Evolutionary conservation across 1,140 invertebrate genomes (phyloP).

Genomic region (Sycophila sp.): DNA sequence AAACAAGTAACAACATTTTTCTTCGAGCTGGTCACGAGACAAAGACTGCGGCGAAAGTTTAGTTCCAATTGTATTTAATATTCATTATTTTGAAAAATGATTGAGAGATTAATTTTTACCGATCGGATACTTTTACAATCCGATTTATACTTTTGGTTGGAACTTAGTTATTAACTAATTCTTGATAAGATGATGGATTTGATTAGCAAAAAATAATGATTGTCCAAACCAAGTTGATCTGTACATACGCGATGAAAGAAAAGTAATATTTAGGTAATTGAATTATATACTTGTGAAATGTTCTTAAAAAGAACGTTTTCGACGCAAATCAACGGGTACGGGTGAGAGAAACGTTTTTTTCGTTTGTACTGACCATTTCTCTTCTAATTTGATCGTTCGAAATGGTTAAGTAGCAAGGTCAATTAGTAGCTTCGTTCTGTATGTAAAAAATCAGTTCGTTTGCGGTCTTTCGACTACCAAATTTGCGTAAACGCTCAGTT

Average conservation of each 20-base stretch:
- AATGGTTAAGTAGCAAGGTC: not conserved
- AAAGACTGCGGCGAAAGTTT: conserved; percentile 12
- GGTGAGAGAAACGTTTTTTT: not conserved
- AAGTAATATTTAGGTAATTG: not conserved
- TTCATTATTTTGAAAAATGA: not conserved
- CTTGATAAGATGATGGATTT: too few relatives aligned
- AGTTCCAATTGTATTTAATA: not conserved
- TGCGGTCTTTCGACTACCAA: not conserved
- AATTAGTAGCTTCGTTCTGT: not conserved
- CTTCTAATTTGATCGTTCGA: not conserved
- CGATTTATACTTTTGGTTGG: not conserved
- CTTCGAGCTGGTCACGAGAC: conserved; percentile 10
- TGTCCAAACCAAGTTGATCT: too few relatives aligned
- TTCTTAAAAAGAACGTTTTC: not conserved
- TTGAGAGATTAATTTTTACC: not conserved
- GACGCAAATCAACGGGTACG: too few relatives aligned
- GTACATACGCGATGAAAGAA: not conserved
- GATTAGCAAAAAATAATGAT: too few relatives aligned
- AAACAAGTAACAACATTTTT: not conserved
- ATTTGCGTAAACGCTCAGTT: conserved; percentile 3
- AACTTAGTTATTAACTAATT: not conserved
- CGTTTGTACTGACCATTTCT: not conserved
- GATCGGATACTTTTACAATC: not conserved
- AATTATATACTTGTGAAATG: not conserved
- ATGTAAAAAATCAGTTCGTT: not conserved